phyloP scores from a whole-genome alignment of 2,888 invertebrate genomes.

The Alcis repandata region DNA sequence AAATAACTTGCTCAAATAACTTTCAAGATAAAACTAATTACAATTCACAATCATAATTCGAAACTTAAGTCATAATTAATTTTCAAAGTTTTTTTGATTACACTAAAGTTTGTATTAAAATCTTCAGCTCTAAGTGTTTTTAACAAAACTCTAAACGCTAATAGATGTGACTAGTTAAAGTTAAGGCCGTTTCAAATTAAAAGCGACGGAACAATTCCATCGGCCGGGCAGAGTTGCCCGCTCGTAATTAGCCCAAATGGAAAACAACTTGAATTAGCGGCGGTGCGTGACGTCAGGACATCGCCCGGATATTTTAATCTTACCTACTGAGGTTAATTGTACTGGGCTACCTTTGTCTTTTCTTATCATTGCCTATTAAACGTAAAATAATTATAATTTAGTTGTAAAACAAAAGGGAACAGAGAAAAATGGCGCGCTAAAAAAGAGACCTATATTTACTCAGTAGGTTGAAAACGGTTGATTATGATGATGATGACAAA shows the following conservation, averaged over 20 bases:
- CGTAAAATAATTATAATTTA: too few relatives aligned
- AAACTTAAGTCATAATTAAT: too few relatives aligned
- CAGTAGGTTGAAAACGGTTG: too few relatives aligned
- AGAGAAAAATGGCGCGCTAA: too few relatives aligned
- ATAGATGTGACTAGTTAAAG: constrained; percentile 32
- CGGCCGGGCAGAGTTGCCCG: constrained; percentile 43
- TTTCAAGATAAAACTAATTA: too few relatives aligned
- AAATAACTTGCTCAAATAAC: too few relatives aligned
- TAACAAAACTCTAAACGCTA: constrained; percentile 19
- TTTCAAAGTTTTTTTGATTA: background rate
- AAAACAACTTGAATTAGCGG: constrained; percentile 51
- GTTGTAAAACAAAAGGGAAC: too few relatives aligned
- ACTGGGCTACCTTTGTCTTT: too few relatives aligned
- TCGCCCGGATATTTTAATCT: constrained; percentile 19
- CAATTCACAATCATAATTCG: too few relatives aligned
- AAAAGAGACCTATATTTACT: too few relatives aligned
- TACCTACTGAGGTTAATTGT: too few relatives aligned
- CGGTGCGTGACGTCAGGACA: constrained; percentile 44
- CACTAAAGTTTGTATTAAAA: background rate
- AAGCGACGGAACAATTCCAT: constrained; percentile 46
- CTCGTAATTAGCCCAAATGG: constrained; percentile 50
- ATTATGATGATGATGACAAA: too few relatives aligned
- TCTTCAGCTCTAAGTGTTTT: background rate
- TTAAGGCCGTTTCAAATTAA: constrained; percentile 46
- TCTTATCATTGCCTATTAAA: background rate